Evolutionary conservation across 2,113 vertebrate genomes (phyloP).

Genomic region (Rhagologus leucostigma): DNA sequence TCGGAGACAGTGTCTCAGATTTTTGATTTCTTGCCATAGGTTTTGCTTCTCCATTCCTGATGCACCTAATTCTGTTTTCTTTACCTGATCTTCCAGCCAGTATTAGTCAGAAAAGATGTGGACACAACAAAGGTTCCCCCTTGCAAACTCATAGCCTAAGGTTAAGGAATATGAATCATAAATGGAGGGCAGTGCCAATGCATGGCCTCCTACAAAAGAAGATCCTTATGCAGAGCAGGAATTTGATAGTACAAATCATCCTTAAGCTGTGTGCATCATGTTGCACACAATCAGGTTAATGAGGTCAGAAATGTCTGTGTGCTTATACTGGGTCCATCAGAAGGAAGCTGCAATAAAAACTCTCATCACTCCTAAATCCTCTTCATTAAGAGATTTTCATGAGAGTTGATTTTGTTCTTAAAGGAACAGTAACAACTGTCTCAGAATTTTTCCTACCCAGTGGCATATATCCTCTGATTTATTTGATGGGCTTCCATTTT

Average conservation of each 20-base stretch:
- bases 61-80: slow-evolving; percentile 62
- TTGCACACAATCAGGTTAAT: slow-evolving; percentile 46
- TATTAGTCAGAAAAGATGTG: slow-evolving; percentile 33
- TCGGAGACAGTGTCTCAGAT: slow-evolving; percentile 35
- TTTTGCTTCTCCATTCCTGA: slow-evolving; percentile 41
- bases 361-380: slow-evolving; percentile 38
- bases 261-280: slow-evolving; percentile 1
- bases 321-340: not conserved
- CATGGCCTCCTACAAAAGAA: slow-evolving; percentile 24
- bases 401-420: slow-evolving; percentile 25
- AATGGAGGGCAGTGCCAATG: not conserved
- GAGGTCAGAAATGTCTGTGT: slow-evolving; percentile 16
- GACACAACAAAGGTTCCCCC: slow-evolving; percentile 22
- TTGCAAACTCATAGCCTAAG: slow-evolving; percentile 15
- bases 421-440: not conserved
- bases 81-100: slow-evolving; percentile 45
- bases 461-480: not conserved
- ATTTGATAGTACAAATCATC: slow-evolving; percentile 20
- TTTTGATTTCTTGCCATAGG: slow-evolving; percentile 60
- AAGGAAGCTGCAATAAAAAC: slow-evolving; percentile 58
- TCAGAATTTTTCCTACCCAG: not conserved
- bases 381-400: slow-evolving; percentile 38
- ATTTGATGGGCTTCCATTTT: not conserved
- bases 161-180: slow-evolving; percentile 29
- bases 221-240: slow-evolving; percentile 16